phyloP scores from a whole-genome alignment of 2,113 vertebrate genomes.

The Pelvicachromis taeniatus region DNA sequence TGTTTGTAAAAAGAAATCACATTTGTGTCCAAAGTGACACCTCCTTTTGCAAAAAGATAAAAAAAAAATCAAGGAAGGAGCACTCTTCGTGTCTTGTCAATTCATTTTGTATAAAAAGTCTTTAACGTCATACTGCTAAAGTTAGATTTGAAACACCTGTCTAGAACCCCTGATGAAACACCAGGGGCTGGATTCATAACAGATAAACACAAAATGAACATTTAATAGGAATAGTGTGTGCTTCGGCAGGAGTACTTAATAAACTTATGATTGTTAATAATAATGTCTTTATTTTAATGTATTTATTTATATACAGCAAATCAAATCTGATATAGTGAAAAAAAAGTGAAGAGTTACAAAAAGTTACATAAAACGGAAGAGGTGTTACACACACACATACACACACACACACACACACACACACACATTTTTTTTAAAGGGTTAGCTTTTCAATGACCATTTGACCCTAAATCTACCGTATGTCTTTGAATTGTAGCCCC shows the following conservation, averaged over 20 bases:
- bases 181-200: neutral
- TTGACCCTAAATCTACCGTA: neutral
- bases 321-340: neutral
- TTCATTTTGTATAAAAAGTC: neutral
- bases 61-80: neutral
- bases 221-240: neutral
- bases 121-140: neutral
- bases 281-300: neutral
- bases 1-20: too few relatives aligned
- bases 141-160: neutral
- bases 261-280: neutral
- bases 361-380: neutral
- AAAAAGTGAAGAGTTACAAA: neutral
- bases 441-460: neutral
- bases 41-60: conserved; percentile 15
- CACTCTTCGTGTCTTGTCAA: neutral
- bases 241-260: neutral
- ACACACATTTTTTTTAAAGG: rapidly evolving
- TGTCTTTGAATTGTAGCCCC: too few relatives aligned
- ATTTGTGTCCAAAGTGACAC: neutral
- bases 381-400: neutral
- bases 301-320: neutral
- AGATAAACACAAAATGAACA: neutral
- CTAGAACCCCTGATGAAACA: neutral
- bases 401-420: neutral